phyloP scores from a whole-genome alignment of 2,113 vertebrate genomes.

The Oreocharis arfaki region DNA sequence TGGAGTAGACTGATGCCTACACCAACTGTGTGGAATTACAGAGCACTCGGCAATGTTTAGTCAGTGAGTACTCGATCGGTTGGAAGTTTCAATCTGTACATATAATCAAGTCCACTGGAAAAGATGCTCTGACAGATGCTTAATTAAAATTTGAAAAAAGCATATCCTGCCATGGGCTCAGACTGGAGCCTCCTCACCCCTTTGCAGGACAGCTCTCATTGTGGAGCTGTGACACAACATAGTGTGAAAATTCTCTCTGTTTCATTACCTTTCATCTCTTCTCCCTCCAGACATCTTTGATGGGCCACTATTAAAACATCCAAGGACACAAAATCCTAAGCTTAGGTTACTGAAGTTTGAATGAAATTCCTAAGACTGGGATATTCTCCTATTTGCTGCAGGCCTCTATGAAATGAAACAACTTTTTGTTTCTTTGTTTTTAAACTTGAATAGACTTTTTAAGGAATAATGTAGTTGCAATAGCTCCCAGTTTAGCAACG shows the following conservation, averaged over 20 bases:
- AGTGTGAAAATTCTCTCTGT: background rate
- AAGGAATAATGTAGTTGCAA: background rate
- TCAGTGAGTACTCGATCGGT: background rate
- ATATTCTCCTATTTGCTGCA: background rate
- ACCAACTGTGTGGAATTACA: background rate
- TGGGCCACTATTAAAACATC: background rate
- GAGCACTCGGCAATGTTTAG: background rate
- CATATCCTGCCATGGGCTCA: background rate
- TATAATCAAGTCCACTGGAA: background rate
- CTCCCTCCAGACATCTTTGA: background rate
- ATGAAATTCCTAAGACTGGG: background rate
- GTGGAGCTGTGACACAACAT: background rate
- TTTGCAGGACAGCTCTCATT: background rate
- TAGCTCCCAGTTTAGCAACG: background rate
- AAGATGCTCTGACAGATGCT: slow-evolving; percentile 3
- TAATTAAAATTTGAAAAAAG: slow-evolving; percentile 25
- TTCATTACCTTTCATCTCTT: background rate
- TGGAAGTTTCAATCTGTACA: background rate
- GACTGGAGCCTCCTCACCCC: background rate
- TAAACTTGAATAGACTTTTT: background rate
- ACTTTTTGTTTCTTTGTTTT: background rate
- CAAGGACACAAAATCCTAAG: background rate
- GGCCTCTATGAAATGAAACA: background rate
- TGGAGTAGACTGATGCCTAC: background rate
- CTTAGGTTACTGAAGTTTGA: background rate